Evolutionary conservation across 2,888 invertebrate genomes (phyloP).

Genomic region (Machimus atricapillus): DNA sequence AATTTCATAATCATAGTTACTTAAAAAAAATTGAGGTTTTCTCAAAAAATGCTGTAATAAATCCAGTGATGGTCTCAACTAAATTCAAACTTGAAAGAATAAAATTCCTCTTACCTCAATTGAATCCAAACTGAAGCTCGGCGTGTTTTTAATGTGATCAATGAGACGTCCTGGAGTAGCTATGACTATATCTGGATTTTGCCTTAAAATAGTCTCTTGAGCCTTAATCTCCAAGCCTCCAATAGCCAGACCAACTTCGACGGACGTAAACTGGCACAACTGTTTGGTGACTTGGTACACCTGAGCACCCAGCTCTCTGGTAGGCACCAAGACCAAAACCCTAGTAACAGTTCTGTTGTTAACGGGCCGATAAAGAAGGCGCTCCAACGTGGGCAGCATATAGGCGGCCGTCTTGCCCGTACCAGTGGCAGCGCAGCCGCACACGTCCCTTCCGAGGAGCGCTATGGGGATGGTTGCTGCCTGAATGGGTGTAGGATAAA

Average conservation of each 20-base stretch:
- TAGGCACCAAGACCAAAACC: constrained; percentile 94
- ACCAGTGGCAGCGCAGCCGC: constrained; percentile 98
- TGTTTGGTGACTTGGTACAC: constrained; percentile 95
- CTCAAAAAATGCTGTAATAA: too few species aligned
- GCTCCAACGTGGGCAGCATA: constrained; percentile 95
- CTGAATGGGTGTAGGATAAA: constrained; percentile 97
- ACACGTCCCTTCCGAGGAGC: constrained; percentile 90
- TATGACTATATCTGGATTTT: constrained; percentile 95
- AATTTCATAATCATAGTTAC: too few species aligned
- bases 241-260: constrained; percentile 84
- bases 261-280: constrained; percentile 83
- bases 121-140: constrained; percentile 85
- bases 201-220: constrained; percentile 80
- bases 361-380: constrained; percentile 85
- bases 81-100: too few species aligned
- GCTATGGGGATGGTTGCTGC: constrained; percentile 94
- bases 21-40: too few species aligned
- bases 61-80: too few species aligned
- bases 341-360: constrained; percentile 74
- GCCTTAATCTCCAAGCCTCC: constrained; percentile 88
- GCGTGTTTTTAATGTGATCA: constrained; percentile 95
- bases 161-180: constrained; percentile 98
- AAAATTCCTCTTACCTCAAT: constrained; percentile 76
- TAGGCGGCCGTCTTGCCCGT: constrained; percentile 98
- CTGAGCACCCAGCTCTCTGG: constrained; percentile 96